These are phyloP conservation scores for Syngnathoides biaculeatus DNA, from an alignment of 2,113 vertebrate species.

Conservation along the genomic window DNA sequence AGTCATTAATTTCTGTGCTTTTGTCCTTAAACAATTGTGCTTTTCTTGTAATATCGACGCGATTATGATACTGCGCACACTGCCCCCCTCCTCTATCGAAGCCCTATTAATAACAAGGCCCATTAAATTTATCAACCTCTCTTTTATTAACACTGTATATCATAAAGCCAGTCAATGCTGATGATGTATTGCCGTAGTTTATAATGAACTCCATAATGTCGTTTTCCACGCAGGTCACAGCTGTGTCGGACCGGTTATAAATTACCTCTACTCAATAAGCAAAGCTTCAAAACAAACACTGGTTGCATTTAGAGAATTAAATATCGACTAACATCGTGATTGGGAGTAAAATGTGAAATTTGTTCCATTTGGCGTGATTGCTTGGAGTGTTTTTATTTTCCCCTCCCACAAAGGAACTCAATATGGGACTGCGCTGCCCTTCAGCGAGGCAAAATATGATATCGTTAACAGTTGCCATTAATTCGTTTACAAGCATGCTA, in stretches of 20 bases:
- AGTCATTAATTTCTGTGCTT: constrained; percentile 12
- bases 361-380: not conserved
- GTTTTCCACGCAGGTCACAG: constrained; percentile 55
- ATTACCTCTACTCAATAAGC: constrained; percentile 55
- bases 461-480: too few species aligned
- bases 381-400: not conserved
- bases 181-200: constrained; percentile 78
- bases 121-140: constrained; percentile 90
- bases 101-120: constrained; percentile 81
- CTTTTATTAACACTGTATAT: constrained; percentile 79
- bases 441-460: not conserved
- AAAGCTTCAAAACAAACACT: constrained; percentile 33
- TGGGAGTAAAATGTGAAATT: constrained; percentile 36
- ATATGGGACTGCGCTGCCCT: not conserved
- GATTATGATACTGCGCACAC: constrained; percentile 36
- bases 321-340: constrained; percentile 55
- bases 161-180: constrained; percentile 81
- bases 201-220: constrained; percentile 76
- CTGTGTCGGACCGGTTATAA: constrained; percentile 46
- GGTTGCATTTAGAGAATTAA: constrained; percentile 66
- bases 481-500: too few species aligned
- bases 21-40: constrained; percentile 17
- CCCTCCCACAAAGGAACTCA: not conserved
- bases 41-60: constrained; percentile 29
- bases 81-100: constrained; percentile 28